Conservation (phyloP, 2,888 invertebrate genomes). For the Scaptomyza polygonia region DNA sequence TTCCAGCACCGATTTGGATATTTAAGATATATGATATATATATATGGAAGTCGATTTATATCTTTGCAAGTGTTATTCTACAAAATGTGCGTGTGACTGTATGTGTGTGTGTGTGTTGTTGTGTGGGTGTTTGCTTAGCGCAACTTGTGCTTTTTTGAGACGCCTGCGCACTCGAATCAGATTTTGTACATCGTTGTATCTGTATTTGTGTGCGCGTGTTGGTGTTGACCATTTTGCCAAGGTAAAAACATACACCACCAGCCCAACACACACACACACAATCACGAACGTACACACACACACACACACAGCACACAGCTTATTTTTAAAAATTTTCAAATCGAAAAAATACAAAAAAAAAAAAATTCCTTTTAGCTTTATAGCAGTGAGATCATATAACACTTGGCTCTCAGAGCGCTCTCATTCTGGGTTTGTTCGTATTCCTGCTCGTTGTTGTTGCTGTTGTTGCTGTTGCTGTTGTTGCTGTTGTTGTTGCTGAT, state of each 20-base stretch:
- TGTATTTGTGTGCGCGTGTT: conserved; percentile 14
- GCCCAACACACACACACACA: conserved; percentile 30
- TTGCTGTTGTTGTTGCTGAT: conserved; percentile 39
- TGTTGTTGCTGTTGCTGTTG: conserved; percentile 28
- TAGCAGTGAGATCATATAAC: conserved; percentile 70
- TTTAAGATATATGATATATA: conserved; percentile 15
- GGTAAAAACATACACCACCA: conserved; percentile 52
- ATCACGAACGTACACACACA: conserved; percentile 26
- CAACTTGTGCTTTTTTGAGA: conserved; percentile 7
- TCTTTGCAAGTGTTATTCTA: conserved; percentile 9
- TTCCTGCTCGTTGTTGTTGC: conserved; percentile 50
- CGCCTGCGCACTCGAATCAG: no score
- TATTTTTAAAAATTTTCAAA: conserved; percentile 68
- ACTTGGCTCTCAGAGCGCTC: conserved; percentile 55
- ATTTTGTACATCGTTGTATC: neutral
- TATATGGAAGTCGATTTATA: neutral
- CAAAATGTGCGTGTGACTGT: conserved; percentile 9
- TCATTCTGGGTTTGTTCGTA: conserved; percentile 40
- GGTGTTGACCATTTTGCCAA: conserved; percentile 63
- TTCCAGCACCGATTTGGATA: conserved; percentile 55
- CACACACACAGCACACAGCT: conserved; percentile 36
- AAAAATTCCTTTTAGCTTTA: conserved; percentile 34
- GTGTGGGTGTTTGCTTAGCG: conserved; percentile 10
- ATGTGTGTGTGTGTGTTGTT: conserved; percentile 14
- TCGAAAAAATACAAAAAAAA: conserved; percentile 29